Percentiles rank a stretch among this genome's conserved stretches.
These are phyloP conservation scores for Microctenopoma steveboyesi DNA, from an alignment of 2,797 vertebrate species.

Conservation along the genomic window DNA sequence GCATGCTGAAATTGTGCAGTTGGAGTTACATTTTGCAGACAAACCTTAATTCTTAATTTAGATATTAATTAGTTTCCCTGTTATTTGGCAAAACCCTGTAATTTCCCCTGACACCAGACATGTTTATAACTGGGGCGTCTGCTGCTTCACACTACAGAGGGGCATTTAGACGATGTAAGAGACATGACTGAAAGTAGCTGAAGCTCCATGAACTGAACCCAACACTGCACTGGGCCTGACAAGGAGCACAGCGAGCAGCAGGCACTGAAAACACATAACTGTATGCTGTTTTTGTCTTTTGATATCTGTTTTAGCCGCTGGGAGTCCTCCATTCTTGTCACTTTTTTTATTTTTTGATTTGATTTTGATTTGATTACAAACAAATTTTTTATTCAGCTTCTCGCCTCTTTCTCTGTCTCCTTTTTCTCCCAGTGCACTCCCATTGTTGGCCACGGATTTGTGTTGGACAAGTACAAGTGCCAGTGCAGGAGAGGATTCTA, in stretches of 20 bases:
- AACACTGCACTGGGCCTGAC: slow-evolving; percentile 11
- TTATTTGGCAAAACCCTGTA: slow-evolving; percentile 66
- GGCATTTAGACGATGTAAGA: slow-evolving; percentile 41
- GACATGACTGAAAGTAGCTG: slow-evolving; percentile 44
- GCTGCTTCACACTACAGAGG: slow-evolving; percentile 44
- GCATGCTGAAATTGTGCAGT: slow-evolving; percentile 55
- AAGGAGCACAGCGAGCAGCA: neutral
- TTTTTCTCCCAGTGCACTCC: slow-evolving; percentile 89
- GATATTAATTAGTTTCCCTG: slow-evolving; percentile 77
- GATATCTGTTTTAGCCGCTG: neutral
- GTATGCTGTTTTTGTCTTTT: slow-evolving; percentile 6
- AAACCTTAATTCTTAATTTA: slow-evolving; percentile 75
- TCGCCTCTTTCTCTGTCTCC: slow-evolving; percentile 13
- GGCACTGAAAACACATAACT: slow-evolving; percentile 11
- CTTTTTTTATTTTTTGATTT: slow-evolving; percentile 1
- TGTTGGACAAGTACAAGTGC: slow-evolving; percentile 97
- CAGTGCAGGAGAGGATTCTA: slow-evolving; percentile 96
- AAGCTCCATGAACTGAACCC: slow-evolving; percentile 58
- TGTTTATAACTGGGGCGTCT: slow-evolving; percentile 58
- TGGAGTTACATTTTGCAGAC: slow-evolving; percentile 66
- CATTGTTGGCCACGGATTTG: slow-evolving; percentile 94
- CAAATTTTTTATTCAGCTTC: slow-evolving; percentile 7
- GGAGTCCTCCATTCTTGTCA: neutral
- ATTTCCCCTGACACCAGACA: slow-evolving; percentile 69
- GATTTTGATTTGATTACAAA: slow-evolving; percentile 19